These are phyloP conservation scores for Poeciliopsis turneri DNA, from an alignment of 2,797 vertebrate species.

Conservation along the genomic window DNA sequence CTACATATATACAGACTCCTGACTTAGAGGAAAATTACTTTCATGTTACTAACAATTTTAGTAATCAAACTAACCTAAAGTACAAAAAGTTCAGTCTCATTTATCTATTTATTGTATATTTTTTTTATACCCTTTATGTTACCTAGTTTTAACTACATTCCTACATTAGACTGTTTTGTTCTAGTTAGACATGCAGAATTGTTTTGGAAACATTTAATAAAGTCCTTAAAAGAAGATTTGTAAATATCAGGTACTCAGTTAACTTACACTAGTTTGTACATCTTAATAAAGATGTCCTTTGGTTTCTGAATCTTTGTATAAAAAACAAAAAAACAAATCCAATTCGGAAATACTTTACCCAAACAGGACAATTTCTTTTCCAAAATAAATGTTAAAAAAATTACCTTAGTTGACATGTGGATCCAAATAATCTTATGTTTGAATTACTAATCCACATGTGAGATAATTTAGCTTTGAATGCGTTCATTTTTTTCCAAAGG, in stretches of 20 bases:
- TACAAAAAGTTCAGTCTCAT: background rate
- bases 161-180: background rate
- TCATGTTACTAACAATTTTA: background rate
- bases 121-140: background rate
- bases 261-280: background rate
- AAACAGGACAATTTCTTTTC: background rate
- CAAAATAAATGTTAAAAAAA: background rate
- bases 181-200: background rate
- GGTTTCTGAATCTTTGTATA: background rate
- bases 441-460: background rate
- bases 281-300: background rate
- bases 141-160: background rate
- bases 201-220: background rate
- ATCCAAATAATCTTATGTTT: background rate
- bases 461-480: background rate
- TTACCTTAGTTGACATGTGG: background rate
- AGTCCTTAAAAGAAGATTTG: background rate
- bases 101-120: background rate
- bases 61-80: background rate
- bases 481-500: background rate
- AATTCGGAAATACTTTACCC: background rate
- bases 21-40: background rate
- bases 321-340: background rate
- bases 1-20: background rate
- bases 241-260: background rate